Conservation (phyloP, 2,113 vertebrate species). For the Myiozetetes cayanensis region DNA sequence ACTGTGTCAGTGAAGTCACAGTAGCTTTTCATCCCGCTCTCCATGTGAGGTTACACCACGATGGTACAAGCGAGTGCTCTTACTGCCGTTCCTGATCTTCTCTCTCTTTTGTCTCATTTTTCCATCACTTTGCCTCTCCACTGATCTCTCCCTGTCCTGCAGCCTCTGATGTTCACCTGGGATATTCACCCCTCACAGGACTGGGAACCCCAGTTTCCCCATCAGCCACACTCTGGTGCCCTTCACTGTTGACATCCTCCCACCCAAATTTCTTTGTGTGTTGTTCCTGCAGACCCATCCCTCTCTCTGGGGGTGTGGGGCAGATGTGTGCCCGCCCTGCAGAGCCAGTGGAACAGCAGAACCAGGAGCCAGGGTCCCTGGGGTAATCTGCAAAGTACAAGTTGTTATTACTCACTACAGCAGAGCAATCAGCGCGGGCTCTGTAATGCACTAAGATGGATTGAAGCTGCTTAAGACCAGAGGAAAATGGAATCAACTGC, state of each 20-base stretch:
- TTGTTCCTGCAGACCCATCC: neutral
- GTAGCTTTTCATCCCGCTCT: neutral
- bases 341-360: neutral
- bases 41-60: accelerated
- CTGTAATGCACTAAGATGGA: conserved; percentile 45
- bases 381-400: conserved; percentile 62
- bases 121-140: neutral
- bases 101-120: neutral
- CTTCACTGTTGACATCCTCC: accelerated
- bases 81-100: neutral
- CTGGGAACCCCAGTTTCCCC: neutral
- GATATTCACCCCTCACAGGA: neutral
- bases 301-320: neutral
- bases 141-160: neutral
- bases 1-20: neutral
- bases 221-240: accelerated
- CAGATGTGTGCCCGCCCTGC: neutral
- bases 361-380: neutral
- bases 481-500: conserved; percentile 11
- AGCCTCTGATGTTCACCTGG: neutral
- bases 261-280: accelerated
- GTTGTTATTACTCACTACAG: conserved; percentile 53
- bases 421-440: conserved; percentile 25
- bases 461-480: conserved; percentile 40
- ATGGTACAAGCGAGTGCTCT: no score